Evolutionary conservation across 1,140 invertebrate species (phyloP).

Genomic region (Diachasma alloeum): DNA sequence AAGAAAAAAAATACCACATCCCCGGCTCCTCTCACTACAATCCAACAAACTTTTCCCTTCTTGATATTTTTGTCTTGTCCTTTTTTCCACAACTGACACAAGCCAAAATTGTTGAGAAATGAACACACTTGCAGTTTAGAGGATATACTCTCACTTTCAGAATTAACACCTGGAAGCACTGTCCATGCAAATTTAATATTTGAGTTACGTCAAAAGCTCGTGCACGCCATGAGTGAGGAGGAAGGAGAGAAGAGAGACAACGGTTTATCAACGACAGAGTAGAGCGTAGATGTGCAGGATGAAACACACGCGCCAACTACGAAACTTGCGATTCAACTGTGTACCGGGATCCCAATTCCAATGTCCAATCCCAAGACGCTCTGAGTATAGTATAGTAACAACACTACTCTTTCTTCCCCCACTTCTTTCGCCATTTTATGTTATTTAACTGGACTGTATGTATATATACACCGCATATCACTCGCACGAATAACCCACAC

Average conservation of each 20-base stretch:
- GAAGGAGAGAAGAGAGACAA: not conserved
- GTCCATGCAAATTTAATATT: not conserved
- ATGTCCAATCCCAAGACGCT: too few relatives aligned
- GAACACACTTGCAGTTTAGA: too few relatives aligned
- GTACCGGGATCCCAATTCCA: slow-evolving; percentile 17
- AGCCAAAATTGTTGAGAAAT: too few relatives aligned
- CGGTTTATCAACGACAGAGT: not conserved
- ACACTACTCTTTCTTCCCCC: not conserved
- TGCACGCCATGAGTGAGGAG: not conserved
- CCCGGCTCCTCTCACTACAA: too few relatives aligned
- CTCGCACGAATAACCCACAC: slow-evolving; percentile 11
- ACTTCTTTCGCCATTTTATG: not conserved
- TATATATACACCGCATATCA: not conserved
- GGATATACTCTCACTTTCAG: too few relatives aligned
- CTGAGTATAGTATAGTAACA: slow-evolving; percentile 7
- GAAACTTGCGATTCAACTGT: slow-evolving; percentile 31
- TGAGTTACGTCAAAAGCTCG: too few relatives aligned
- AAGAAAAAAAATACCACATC: too few relatives aligned
- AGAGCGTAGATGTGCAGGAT: too few relatives aligned
- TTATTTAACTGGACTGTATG: not conserved
- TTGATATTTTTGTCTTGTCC: too few relatives aligned
- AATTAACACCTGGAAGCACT: too few relatives aligned
- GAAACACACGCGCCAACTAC: slow-evolving; percentile 23
- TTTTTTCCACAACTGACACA: too few relatives aligned
- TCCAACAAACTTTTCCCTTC: too few relatives aligned